Base-by-base conservation (phyloP, 2,113 vertebrate genomes). In the Indicator maculatus region DNA sequence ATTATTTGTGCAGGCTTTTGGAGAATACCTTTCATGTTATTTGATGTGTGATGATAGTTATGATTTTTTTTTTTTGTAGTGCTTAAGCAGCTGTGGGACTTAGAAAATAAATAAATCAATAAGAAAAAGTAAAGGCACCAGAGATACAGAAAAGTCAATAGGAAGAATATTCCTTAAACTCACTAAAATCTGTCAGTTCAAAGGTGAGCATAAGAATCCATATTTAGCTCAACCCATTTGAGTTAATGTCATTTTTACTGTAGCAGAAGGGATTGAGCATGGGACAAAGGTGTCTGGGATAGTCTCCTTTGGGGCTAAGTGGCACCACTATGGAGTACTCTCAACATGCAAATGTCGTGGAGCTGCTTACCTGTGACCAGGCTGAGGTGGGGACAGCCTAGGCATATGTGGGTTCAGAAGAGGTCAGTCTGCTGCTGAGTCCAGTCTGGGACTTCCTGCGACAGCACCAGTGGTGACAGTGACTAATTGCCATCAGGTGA, bases 381-480 rank as follows among this genome's bases (percentile, higher is more conserved):
- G 10, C 30, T 0, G 0, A 18, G 50, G 33, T 20, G 39, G 27
- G 60, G 6, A 58, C 11, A 73, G n/a, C 20, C 33, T 36, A 11
- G 24, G 28, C 8, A 59, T 36, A 2, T 4, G 2, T 0, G 0
- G 11, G 8, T 10, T 23, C 39, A 53, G 45, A n/a, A 66, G 36
- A 30, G 15, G 18, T 0, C 4, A 1, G 5, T 6, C 47, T 50
- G 47, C 47, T 50, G 20, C 21, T 50, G 47, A 50, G 47, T 50
- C 47, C 47, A 50, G 11, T 8, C 47, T 50, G 47, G 21, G 47
- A 50, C 21, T 21, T 47, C 20, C 20, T 47, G 47, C 45, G 11
- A 50, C 47, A 50, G 47, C 47, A 12, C 23, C 21, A 12, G 47
- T 50, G 21, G 47, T 50, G 47, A 50, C 11, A 21, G 11, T 11